phyloP scores from a whole-genome alignment of 1,140 invertebrate genomes.

The Drosophila rhopaloa region DNA sequence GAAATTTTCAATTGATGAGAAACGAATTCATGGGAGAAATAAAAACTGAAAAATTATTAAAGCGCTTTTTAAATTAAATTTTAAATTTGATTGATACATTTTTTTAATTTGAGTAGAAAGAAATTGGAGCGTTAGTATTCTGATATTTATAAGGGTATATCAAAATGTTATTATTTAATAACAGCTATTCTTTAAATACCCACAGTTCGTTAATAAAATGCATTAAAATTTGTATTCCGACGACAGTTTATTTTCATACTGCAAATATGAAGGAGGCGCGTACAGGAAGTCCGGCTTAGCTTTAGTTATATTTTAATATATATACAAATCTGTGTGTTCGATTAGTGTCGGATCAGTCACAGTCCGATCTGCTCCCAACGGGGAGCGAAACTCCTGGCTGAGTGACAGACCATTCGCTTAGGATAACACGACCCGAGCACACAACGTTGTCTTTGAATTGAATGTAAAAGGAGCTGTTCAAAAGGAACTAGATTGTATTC shows the following conservation, averaged over 20 bases:
- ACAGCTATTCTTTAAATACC: no score
- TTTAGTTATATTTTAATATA: conserved; percentile 36
- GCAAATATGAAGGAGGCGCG: conserved; percentile 53
- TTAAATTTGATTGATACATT: no score
- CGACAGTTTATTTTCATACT: conserved; percentile 72
- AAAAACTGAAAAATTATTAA: conserved; percentile 20
- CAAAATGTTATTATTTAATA: no score
- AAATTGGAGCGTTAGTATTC: no score
- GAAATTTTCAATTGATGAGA: conserved; percentile 7
- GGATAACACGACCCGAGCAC: conserved; percentile 41
- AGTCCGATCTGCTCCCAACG: conserved; percentile 9
- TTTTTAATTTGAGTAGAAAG: no score
- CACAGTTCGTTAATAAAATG: neutral
- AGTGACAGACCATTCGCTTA: conserved; percentile 25
- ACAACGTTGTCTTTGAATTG: conserved; percentile 54
- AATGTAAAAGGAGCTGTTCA: conserved; percentile 54
- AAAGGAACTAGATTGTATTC: conserved; percentile 72
- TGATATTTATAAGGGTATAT: no score
- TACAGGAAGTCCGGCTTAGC: conserved; percentile 38
- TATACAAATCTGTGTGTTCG: conserved; percentile 70
- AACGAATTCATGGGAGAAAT: conserved; percentile 24
- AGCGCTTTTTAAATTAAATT: neutral
- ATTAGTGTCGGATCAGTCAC: conserved; percentile 16
- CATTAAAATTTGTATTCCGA: conserved; percentile 30
- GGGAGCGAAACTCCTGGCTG: conserved; percentile 1